Evolutionary conservation across 2,888 invertebrate genomes (phyloP).

Genomic region (Metacarcinus magister): DNA sequence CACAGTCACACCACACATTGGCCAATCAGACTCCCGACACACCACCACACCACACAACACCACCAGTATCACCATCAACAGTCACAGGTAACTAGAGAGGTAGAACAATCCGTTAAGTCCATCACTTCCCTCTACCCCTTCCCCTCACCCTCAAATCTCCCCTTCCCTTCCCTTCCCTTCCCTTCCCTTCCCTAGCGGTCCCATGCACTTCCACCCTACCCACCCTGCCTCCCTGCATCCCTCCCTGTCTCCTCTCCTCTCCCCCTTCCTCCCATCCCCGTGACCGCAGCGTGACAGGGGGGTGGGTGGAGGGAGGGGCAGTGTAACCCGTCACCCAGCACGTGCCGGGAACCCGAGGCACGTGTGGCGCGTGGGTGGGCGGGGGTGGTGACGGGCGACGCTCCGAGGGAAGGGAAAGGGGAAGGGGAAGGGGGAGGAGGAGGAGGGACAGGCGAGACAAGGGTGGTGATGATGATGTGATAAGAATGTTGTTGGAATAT

Average conservation of each 20-base stretch:
- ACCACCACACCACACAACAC: not conserved
- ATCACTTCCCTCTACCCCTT: not conserved
- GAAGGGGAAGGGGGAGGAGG: not conserved
- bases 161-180: not conserved
- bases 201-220: not conserved
- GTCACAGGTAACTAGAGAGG: no score
- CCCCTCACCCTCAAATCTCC: not conserved
- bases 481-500: not conserved
- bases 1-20: no score
- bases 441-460: not conserved
- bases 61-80: not conserved
- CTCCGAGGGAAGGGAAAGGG: not conserved
- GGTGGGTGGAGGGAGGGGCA: not conserved
- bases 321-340: constrained; percentile 69
- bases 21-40: not conserved
- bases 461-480: not conserved
- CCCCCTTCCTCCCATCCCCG: not conserved
- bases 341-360: constrained; percentile 63
- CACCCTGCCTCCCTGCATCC: not conserved
- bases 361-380: constrained; percentile 67
- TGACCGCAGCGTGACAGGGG: constrained; percentile 65
- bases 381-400: constrained; percentile 50
- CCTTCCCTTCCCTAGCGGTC: not conserved
- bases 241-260: not conserved
- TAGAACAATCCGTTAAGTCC: not conserved